Evolutionary conservation across 2,888 invertebrate genomes (phyloP).

Genomic region (Eupithecia tripunctaria): DNA sequence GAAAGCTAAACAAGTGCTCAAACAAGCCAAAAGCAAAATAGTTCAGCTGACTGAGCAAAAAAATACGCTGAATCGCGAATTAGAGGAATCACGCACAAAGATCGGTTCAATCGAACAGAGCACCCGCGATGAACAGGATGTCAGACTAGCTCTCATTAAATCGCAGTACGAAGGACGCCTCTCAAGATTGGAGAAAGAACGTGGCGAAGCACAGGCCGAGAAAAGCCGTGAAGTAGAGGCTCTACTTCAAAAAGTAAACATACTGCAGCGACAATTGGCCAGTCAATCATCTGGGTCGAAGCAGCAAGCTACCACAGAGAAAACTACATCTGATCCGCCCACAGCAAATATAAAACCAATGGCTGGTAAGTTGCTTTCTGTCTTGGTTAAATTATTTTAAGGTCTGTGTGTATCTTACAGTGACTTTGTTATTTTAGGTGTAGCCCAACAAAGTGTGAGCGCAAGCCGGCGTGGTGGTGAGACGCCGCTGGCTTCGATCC

Average conservation of each 20-base stretch:
- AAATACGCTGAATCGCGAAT: constrained; percentile 84
- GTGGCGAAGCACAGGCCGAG: constrained; percentile 86
- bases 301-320: constrained; percentile 83
- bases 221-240: constrained; percentile 88
- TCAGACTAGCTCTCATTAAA: constrained; percentile 85
- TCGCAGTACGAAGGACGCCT: constrained; percentile 89
- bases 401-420: background rate
- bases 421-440: constrained; percentile 55
- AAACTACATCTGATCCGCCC: constrained; percentile 84
- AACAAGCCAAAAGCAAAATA: constrained; percentile 90
- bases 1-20: constrained; percentile 87
- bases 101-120: constrained; percentile 80
- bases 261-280: constrained; percentile 88
- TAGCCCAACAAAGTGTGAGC: constrained; percentile 78
- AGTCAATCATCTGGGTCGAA: constrained; percentile 89
- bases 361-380: constrained; percentile 86
- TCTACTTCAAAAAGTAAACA: constrained; percentile 87
- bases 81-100: constrained; percentile 81
- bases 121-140: constrained; percentile 84
- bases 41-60: constrained; percentile 89
- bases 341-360: constrained; percentile 98
- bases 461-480: constrained; percentile 89
- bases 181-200: constrained; percentile 89
- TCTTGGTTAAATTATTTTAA: background rate
- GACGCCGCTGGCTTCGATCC: constrained; percentile 94